phyloP scores from a whole-genome alignment of 2,113 vertebrate genomes.

The Archilochus colubris region DNA sequence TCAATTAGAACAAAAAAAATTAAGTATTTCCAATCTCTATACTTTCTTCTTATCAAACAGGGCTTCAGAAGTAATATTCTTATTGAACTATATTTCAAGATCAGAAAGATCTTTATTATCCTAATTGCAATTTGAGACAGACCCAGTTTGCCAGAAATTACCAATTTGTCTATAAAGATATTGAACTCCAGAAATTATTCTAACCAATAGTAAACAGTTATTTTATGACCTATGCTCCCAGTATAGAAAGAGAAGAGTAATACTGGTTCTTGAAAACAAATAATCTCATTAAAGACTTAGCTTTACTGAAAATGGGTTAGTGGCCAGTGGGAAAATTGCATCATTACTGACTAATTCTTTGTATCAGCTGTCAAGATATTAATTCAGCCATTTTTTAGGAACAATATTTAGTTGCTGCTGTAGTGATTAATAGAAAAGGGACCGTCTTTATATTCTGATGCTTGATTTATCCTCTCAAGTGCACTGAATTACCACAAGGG shows the following conservation, averaged over 20 bases:
- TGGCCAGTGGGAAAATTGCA: not conserved
- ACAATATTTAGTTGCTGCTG: not conserved
- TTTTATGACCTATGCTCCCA: not conserved
- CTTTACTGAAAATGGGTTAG: not conserved
- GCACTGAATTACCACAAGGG: not conserved
- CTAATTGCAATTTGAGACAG: not conserved
- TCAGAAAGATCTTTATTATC: not conserved
- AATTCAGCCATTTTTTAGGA: not conserved
- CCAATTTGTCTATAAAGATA: not conserved
- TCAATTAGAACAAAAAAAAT: not conserved
- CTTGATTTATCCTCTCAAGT: not conserved
- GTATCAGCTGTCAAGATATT: not conserved
- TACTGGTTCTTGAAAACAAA: not conserved
- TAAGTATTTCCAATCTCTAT: not conserved
- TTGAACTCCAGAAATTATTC: not conserved
- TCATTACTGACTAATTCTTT: not conserved
- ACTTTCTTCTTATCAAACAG: not conserved
- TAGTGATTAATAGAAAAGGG: not conserved
- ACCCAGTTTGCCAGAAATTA: not conserved
- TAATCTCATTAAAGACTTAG: not conserved
- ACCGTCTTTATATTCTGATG: not conserved
- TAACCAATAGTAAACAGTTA: not conserved
- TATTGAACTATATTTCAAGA: not conserved
- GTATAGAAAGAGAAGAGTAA: not conserved
- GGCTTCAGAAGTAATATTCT: not conserved